Conservation (phyloP, 2,113 vertebrate species). For the Ceyx melanurus region DNA sequence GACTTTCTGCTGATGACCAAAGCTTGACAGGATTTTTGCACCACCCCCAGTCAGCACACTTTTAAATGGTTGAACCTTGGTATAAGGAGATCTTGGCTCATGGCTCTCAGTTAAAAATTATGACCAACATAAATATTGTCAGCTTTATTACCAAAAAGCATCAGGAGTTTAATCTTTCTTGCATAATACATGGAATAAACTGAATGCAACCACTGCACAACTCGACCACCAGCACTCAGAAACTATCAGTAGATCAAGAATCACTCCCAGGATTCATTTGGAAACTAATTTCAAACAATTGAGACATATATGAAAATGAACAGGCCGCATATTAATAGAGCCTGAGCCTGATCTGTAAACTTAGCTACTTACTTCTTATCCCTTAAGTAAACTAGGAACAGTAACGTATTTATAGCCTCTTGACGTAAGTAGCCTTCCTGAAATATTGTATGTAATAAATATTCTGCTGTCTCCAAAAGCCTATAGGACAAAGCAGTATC, state of each 20-base stretch:
- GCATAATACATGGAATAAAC: neutral
- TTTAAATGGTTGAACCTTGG: neutral
- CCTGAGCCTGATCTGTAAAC: constrained; percentile 41
- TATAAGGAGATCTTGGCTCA: neutral
- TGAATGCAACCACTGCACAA: neutral
- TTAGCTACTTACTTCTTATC: constrained; percentile 53
- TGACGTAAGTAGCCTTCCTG: constrained; percentile 10
- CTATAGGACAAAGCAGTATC: neutral
- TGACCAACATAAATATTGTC: neutral
- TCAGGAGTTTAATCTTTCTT: neutral
- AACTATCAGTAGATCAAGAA: constrained; percentile 1
- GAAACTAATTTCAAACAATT: constrained; percentile 46
- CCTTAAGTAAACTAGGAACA: constrained; percentile 48
- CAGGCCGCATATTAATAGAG: constrained; percentile 33
- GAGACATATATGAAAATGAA: constrained; percentile 48
- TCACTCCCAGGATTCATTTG: constrained; percentile 23
- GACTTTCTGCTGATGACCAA: neutral
- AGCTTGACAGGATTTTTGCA: neutral
- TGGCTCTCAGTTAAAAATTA: neutral
- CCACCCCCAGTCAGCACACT: neutral
- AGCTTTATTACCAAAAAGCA: neutral
- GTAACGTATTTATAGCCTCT: constrained; percentile 33
- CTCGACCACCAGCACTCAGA: neutral
- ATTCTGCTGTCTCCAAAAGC: neutral
- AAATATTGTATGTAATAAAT: constrained; percentile 53